phyloP scores from a whole-genome alignment of 2,888 invertebrate species.

The Agrochola litura region DNA sequence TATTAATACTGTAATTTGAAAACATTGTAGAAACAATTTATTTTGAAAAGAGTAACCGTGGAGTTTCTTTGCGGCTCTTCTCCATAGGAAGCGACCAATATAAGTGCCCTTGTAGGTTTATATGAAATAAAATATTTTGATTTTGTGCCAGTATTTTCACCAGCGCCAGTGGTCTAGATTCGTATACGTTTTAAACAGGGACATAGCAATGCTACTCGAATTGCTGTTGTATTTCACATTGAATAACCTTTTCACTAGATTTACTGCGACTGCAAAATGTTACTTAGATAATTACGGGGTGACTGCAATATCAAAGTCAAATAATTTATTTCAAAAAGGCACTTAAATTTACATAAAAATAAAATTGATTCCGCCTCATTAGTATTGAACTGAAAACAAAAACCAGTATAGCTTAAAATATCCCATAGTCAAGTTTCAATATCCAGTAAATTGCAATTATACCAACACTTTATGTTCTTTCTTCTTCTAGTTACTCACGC shows the following conservation, averaged over 20 bases:
- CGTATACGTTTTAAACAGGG: neutral
- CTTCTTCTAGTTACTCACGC: too few species aligned
- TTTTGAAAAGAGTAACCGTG: too few species aligned
- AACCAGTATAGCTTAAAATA: too few species aligned
- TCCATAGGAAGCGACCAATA: too few species aligned
- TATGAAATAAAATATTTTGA: too few species aligned
- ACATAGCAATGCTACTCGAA: neutral
- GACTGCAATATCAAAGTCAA: neutral
- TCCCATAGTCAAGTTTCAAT: neutral
- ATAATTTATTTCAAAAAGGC: too few species aligned
- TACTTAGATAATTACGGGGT: neutral
- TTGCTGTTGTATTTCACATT: neutral
- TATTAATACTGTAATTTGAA: too few species aligned
- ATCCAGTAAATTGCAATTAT: slow-evolving; percentile 5
- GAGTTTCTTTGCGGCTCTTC: too few species aligned
- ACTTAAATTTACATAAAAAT: too few species aligned
- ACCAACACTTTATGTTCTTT: neutral
- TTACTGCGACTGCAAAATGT: neutral
- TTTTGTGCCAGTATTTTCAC: neutral
- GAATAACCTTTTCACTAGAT: neutral
- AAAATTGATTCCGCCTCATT: too few species aligned
- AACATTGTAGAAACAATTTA: too few species aligned
- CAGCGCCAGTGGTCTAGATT: neutral
- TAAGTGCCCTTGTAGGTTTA: too few species aligned
- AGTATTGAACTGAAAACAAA: neutral